phyloP scores from a whole-genome alignment of 2,113 vertebrate species.

The Cricetomys ansorgei region DNA sequence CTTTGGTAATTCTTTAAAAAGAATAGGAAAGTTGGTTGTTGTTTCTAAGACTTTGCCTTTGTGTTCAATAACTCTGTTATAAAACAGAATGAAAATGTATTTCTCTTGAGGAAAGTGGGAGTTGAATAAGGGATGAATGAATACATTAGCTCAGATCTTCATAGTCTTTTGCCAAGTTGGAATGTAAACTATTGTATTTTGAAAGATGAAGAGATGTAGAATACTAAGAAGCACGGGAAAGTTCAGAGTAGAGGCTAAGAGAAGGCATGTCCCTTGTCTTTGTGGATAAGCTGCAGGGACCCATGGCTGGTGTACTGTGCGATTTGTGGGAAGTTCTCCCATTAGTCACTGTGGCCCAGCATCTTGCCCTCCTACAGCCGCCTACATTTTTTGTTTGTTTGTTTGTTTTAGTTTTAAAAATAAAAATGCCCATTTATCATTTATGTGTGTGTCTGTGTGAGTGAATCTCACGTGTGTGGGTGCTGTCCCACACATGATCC shows the following conservation, averaged over 20 bases:
- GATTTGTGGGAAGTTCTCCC: neutral
- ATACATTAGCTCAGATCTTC: neutral
- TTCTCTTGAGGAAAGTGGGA: conserved; percentile 25
- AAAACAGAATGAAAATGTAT: conserved; percentile 1
- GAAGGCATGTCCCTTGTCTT: neutral
- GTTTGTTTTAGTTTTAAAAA: no score
- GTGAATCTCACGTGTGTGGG: neutral
- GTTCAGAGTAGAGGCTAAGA: neutral
- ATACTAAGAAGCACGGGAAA: neutral
- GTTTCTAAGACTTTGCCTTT: conserved; percentile 33
- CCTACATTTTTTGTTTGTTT: neutral
- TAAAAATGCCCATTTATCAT: neutral
- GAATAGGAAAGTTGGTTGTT: neutral
- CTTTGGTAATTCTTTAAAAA: conserved; percentile 10
- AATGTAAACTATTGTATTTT: conserved; percentile 50
- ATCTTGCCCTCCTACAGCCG: neutral
- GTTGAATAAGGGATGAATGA: neutral
- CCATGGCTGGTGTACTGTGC: neutral
- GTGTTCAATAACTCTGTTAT: neutral
- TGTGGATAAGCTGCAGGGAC: neutral
- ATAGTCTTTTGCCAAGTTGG: neutral
- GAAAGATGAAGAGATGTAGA: conserved; percentile 24
- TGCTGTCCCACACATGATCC: no score
- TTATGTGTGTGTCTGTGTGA: neutral
- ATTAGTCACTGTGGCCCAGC: neutral